Evolutionary conservation across 2,888 invertebrate species (phyloP).

Genomic region (Tetrapedia diversipes): DNA sequence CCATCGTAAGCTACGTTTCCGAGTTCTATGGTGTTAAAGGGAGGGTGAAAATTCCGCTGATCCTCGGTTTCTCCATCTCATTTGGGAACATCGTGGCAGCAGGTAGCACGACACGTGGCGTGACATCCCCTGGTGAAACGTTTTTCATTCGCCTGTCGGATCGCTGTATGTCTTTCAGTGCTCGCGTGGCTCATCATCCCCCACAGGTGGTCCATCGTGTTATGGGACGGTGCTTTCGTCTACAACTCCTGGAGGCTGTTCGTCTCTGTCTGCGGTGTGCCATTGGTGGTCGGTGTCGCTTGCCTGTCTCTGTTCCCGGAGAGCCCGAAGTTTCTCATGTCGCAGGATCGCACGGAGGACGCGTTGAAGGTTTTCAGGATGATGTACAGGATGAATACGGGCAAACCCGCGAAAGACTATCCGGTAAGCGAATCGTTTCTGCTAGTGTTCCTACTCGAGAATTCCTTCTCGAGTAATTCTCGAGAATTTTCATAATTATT

Average conservation of each 20-base stretch:
- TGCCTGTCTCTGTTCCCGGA: constrained; percentile 87
- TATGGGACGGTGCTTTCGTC: constrained; percentile 81
- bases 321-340: constrained; percentile 91
- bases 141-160: background rate
- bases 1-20: constrained; percentile 88
- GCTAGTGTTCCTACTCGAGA: no score
- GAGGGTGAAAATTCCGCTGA: constrained; percentile 87
- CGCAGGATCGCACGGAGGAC: constrained; percentile 87
- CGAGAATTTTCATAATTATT: no score
- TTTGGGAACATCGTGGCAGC: constrained; percentile 85
- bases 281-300: constrained; percentile 87
- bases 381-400: constrained; percentile 88
- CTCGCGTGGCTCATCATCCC: constrained; percentile 90
- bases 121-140: background rate
- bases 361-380: constrained; percentile 86
- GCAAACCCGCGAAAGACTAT: constrained; percentile 85
- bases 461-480: no score
- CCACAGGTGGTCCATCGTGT: constrained; percentile 83
- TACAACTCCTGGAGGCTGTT: constrained; percentile 84
- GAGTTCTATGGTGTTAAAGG: constrained; percentile 88
- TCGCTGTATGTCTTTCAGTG: constrained; percentile 80
- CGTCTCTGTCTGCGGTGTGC: constrained; percentile 83
- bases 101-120: constrained; percentile 71
- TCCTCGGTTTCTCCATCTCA: constrained; percentile 85
- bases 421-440: no score